Evolutionary conservation across 2,113 vertebrate species (phyloP), one percentile per base, ranked within the genome.

Genomic region (Varanus salvator): DNA sequence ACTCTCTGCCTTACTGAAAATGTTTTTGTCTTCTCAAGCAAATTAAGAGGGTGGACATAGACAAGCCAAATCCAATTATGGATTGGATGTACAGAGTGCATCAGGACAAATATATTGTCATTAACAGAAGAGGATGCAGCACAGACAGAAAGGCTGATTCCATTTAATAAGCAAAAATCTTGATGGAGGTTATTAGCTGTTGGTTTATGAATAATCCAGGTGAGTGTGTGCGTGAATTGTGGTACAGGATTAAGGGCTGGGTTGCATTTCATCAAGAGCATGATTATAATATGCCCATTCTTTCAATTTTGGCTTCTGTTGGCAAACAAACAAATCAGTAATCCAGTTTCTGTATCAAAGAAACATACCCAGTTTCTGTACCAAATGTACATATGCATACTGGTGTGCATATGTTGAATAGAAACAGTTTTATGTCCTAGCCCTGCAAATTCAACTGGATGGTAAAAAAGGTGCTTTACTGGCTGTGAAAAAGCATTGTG

Each of bases 51-150:
- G 19, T 74, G 80, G 64, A 64, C 60, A 72, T 34, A n/a, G 57
- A 27, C 31, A 85, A 54, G 14, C 34, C 25, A 54, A 82, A 77
- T 90, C 23, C 23, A 84, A 31, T 87, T 84, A 78, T 82, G 38
- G 60, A 68, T 83, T 71, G 54, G 80, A 77, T 72, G 60, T 87
- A 87, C 66, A 87, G 78, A 91, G 78, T 81, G 64, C 38, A 54
- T 83, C 80, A 57, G 14, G 48, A 48, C 77, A 29, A 50, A 57
- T 78, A 57, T 77, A 74, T 68, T 71, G 60, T 66, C 25, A 34
- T 90, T 85, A 75, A 29, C 11, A 23, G 77, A 86, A 86, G 72
- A 12, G 68, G 31, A 44, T 85, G 21, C 66, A 71, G 83, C 82
- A n/a, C 44, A 72, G 34, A 84, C 66, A 85, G 29, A 78, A 86